phyloP scores from a whole-genome alignment of 2,888 invertebrate species.

The Stenchaetothrips biformis region DNA sequence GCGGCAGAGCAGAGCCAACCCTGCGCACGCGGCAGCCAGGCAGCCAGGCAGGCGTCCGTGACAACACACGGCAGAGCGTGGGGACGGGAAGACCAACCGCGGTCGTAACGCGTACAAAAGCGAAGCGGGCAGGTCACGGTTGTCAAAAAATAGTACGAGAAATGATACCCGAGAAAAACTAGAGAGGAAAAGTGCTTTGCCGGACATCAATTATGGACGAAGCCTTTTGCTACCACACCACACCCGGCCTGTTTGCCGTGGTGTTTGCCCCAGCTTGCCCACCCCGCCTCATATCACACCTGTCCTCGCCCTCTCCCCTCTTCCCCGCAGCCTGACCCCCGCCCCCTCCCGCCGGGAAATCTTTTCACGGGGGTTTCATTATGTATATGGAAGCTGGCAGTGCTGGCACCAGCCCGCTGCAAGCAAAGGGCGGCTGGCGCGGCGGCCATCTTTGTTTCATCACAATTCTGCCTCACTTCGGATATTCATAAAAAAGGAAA shows the following conservation, averaged over 20 bases:
- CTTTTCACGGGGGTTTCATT: slow-evolving; percentile 21
- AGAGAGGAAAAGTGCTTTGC: neutral
- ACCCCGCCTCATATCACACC: neutral
- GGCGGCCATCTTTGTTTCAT: neutral
- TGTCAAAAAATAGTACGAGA: neutral
- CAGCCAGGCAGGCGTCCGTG: no score
- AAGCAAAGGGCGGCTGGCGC: neutral
- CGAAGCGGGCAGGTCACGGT: no score
- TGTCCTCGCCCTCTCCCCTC: neutral
- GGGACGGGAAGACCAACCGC: no score
- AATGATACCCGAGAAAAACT: neutral
- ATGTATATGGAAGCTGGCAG: slow-evolving; percentile 12
- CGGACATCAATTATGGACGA: slow-evolving; percentile 8
- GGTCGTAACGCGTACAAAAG: no score
- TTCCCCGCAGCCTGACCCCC: no score
- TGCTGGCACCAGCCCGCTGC: neutral
- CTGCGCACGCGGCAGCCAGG: no score
- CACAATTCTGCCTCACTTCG: neutral
- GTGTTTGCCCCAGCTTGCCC: no score
- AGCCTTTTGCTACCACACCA: neutral
- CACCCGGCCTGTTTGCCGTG: no score
- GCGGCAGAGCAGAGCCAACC: no score
- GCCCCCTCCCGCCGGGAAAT: neutral
- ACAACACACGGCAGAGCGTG: no score
- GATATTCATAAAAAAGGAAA: neutral